phyloP scores from a whole-genome alignment of 2,888 invertebrate genomes.

The Ormyrus nitidulus region DNA sequence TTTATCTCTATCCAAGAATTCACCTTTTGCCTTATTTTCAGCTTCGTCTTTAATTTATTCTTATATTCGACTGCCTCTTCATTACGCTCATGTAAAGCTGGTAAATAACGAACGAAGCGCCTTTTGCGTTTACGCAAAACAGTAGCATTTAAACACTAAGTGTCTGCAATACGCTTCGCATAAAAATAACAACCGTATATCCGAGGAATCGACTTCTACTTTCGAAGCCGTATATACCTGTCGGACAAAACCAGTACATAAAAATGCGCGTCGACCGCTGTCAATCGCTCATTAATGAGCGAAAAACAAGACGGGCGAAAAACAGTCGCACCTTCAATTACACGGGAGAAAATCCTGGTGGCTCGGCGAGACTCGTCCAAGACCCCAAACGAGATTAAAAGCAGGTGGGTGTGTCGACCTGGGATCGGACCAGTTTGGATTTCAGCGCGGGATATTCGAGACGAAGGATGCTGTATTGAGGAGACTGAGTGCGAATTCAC shows the following conservation, averaged over 20 bases:
- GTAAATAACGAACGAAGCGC: no score
- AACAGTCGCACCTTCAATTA: neutral
- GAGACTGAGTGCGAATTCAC: neutral
- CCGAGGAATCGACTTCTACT: no score
- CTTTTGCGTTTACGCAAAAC: no score
- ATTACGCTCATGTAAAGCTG: no score
- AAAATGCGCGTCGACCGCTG: neutral
- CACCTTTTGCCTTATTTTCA: neutral
- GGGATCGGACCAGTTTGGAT: constrained; percentile 51
- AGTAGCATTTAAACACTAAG: no score
- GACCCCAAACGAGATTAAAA: constrained; percentile 44
- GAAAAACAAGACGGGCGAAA: neutral
- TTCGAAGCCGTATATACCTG: no score
- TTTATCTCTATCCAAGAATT: constrained; percentile 5
- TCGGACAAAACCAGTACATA: no score
- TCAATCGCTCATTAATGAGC: constrained; percentile 17
- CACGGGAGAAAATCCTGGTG: neutral
- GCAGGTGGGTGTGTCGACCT: constrained; percentile 62
- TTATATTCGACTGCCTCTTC: no score
- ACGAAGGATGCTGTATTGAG: neutral
- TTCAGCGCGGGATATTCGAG: constrained; percentile 38
- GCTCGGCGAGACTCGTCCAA: neutral
- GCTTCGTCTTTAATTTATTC: neutral
- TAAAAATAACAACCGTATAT: no score
- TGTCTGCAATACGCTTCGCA: no score